Evolutionary conservation across 2,797 vertebrate genomes (phyloP).

Genomic region (Coregonus sp.): DNA sequence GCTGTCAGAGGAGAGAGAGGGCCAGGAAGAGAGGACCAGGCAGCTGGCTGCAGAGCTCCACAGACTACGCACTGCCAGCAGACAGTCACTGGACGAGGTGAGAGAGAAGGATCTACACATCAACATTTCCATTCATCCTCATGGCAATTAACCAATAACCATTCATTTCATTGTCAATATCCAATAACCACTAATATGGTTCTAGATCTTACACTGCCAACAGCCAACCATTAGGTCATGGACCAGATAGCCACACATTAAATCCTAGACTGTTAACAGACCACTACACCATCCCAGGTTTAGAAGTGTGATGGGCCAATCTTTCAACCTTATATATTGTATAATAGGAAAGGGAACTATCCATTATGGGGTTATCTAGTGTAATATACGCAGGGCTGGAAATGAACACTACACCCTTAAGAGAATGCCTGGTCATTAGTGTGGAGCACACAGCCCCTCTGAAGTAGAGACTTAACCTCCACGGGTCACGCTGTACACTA

Average conservation of each 20-base stretch:
- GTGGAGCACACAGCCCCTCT: slow-evolving; percentile 36
- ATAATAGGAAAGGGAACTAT: slow-evolving; percentile 37
- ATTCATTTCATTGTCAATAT: not conserved
- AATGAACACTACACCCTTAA: slow-evolving; percentile 35
- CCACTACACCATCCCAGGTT: not conserved
- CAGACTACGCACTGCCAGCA: slow-evolving; percentile 51
- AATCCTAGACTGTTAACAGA: not conserved
- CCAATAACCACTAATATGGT: not conserved
- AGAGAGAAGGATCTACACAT: not conserved
- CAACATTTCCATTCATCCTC: not conserved
- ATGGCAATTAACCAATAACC: not conserved
- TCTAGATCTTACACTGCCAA: not conserved
- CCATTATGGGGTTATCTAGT: slow-evolving; percentile 5
- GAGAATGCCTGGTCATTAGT: slow-evolving; percentile 59
- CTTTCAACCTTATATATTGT: not conserved
- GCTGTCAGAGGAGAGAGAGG: slow-evolving; percentile 54
- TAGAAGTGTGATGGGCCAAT: not conserved
- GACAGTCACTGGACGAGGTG: slow-evolving; percentile 39
- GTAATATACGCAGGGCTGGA: slow-evolving; percentile 45
- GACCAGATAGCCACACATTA: not conserved
- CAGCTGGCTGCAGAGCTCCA: slow-evolving; percentile 65
- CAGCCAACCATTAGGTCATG: not conserved
- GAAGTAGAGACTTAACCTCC: slow-evolving; percentile 48
- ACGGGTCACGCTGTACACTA: slow-evolving; percentile 57
- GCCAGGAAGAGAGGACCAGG: slow-evolving; percentile 51